A percentile compares a stretch with the other conserved stretches of the same genome.
Conservation (phyloP, 2,113 vertebrate species). For the Scomber scombrus region DNA sequence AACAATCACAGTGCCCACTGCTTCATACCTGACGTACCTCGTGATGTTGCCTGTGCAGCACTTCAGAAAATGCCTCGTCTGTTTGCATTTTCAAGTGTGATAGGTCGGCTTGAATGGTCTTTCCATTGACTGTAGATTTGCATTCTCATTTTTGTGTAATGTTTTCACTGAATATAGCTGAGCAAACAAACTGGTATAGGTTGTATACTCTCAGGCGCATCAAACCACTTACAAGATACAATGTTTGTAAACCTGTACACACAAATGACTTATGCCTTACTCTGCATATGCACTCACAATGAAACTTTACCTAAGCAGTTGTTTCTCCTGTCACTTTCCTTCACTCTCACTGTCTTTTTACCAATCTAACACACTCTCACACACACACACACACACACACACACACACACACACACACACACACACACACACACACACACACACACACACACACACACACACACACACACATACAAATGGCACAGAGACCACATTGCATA, state of each 20-base stretch:
- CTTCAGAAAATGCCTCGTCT: conserved; percentile 47
- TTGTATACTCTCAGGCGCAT: conserved; percentile 34
- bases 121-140: conserved; percentile 51
- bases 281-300: conserved; percentile 13
- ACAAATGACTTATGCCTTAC: not conserved
- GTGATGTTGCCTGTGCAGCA: conserved; percentile 51
- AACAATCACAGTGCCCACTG: conserved; percentile 58
- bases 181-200: conserved; percentile 53
- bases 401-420: too few relatives aligned
- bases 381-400: too few relatives aligned
- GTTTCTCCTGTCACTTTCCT: not conserved
- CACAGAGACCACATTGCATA: not conserved
- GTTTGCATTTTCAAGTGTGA: conserved; percentile 47
- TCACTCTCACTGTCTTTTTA: not conserved
- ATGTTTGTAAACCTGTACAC: conserved; percentile 10
- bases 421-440: too few relatives aligned
- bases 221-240: conserved; percentile 31
- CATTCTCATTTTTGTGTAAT: conserved; percentile 55
- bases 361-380: not conserved
- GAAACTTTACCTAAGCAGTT: conserved; percentile 4
- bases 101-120: conserved; percentile 39
- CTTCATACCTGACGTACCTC: conserved; percentile 50
- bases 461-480: not conserved
- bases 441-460: too few relatives aligned
- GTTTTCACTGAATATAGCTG: conserved; percentile 53